phyloP scores from a whole-genome alignment of 2,797 vertebrate genomes.

The Hafferia zeledoni region DNA sequence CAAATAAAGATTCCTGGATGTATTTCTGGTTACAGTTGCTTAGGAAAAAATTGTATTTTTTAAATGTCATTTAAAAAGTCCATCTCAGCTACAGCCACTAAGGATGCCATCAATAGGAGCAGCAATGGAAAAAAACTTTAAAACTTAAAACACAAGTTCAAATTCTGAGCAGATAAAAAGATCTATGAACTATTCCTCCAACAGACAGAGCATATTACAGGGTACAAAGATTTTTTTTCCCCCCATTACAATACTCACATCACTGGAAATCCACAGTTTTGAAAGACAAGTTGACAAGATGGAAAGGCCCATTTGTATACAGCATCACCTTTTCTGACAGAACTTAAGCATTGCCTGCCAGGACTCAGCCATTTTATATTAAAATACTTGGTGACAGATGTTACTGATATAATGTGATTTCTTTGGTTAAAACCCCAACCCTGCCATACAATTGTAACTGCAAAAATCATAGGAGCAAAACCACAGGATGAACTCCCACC shows the following conservation, averaged over 20 bases:
- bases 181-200: not conserved
- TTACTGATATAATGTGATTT: not conserved
- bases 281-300: not conserved
- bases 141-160: not conserved
- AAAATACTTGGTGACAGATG: not conserved
- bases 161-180: not conserved
- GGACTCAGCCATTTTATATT: not conserved
- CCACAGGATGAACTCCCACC: not conserved
- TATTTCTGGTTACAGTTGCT: not conserved
- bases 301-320: not conserved
- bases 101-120: not conserved
- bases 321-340: not conserved
- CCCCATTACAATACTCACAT: not conserved
- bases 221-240: not conserved
- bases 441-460: not conserved
- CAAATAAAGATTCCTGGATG: not conserved
- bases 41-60: rapidly evolving
- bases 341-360: not conserved
- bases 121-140: not conserved
- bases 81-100: not conserved
- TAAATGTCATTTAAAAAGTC: not conserved
- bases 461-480: not conserved
- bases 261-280: not conserved
- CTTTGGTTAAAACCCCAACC: not conserved
- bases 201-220: not conserved